Base-by-base conservation (phyloP, 2,797 vertebrate genomes). In the Pyrocephalus nanus region DNA sequence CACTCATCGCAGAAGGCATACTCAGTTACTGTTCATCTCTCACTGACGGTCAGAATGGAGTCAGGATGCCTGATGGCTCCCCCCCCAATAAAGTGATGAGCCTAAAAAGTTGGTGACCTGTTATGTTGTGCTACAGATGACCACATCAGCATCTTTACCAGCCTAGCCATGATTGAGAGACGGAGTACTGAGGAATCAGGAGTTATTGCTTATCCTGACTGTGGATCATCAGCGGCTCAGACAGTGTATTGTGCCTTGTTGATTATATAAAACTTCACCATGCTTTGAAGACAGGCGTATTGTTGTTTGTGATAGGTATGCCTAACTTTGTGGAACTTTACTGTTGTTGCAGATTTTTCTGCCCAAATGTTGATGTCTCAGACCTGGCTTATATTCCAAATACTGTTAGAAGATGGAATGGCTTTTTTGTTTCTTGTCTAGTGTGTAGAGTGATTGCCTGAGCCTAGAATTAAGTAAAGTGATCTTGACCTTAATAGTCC, bases 101-200 rank as follows among this genome's bases (percentile, higher is more conserved):
- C 32, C 78, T 66, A 6, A 58, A 58, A 42, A 32, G 20, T 54
- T 55, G 30, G 20, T 81, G 40, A 36, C 53, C 15, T 76, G 43
- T 7, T 58, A 12, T 58, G 25, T 5, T 77, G 30, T 51, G 42
- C 65, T 66, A 30, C 74, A 53, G 32, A 13, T 22, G 30, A 36
- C 8, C 50, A 30, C 25, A 69, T 54, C 9, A 69, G 36, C 45
- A 11, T 50, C 48, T 79, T 66, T 82, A 57, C 18, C 10, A 69
- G 50, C 36, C 69, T 64, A 47, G 32, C 20, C 54, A 48, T 32
- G 14, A 75, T 22, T 67, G 69, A 51, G 42, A 55, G 21, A 32
- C 0, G 0, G 26, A 25, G 30, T 54, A 42, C 45, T 64, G 58
- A 26, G 30, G 27, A 64, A 14, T 7, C 0, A 0, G 11, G 12